These are phyloP conservation scores for Alosa sapidissima DNA, from an alignment of 2,797 vertebrate species.

Conservation along the genomic window DNA sequence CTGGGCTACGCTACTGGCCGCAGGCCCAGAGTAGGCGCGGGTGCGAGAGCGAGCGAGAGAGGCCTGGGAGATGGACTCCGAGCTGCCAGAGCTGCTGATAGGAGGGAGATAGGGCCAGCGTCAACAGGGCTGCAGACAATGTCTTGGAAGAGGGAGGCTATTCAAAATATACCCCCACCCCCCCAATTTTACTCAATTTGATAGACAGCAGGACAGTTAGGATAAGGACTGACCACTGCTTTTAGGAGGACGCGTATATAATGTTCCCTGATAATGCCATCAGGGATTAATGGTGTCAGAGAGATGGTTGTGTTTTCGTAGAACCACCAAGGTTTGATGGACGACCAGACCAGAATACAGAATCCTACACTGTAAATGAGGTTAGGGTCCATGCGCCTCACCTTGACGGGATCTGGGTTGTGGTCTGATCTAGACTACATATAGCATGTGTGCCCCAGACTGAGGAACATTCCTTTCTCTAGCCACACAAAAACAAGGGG, in stretches of 20 bases:
- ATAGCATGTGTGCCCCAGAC: background rate
- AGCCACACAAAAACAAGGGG: conserved; percentile 10
- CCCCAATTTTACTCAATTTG: background rate
- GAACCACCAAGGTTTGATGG: background rate
- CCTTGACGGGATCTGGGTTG: background rate
- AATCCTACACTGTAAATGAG: background rate
- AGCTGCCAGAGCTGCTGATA: background rate
- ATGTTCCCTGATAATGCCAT: background rate
- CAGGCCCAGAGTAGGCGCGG: background rate
- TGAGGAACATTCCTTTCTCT: background rate
- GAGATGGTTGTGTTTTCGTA: background rate
- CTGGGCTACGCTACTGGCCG: background rate
- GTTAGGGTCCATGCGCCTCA: background rate
- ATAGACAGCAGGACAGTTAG: background rate
- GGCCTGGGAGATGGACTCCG: background rate
- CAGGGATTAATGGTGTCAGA: background rate
- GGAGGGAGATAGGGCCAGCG: background rate
- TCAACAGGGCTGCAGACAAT: background rate
- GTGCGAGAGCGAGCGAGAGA: background rate
- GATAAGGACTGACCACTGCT: background rate
- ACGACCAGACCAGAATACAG: background rate
- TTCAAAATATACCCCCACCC: background rate
- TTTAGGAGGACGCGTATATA: background rate
- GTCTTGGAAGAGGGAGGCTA: background rate
- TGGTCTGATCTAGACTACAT: background rate